A percentile compares a stretch with the other conserved stretches of the same genome.
These are phyloP conservation scores for Metaphire vulgaris DNA, from an alignment of 1,140 invertebrate genomes.

Conservation along the genomic window DNA sequence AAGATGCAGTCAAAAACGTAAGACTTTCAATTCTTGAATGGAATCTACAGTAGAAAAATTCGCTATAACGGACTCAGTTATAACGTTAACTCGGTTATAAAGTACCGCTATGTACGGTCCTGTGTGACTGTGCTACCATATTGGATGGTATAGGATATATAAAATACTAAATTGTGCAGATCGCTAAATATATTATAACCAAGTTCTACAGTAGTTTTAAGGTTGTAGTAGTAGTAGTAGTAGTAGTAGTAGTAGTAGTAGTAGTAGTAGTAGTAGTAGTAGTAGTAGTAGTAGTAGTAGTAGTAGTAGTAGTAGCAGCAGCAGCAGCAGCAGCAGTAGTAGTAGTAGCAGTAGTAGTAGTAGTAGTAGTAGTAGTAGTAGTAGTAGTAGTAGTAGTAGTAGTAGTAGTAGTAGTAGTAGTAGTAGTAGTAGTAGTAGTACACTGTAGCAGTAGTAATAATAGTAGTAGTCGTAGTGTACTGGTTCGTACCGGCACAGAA, in stretches of 20 bases:
- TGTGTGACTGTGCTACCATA: no score
- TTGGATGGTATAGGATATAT: no score
- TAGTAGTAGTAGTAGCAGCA: neutral
- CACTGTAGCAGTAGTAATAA: neutral
- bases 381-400: neutral
- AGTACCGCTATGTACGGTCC: no score
- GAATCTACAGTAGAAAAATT: no score
- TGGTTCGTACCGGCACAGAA: no score
- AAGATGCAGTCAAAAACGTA: no score
- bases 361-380: neutral
- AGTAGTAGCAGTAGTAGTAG: neutral
- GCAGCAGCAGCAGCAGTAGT: neutral
- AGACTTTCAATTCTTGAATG: no score
- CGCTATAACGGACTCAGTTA: no score
- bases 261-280: conserved; percentile 2
- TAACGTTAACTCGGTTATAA: no score
- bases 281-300: conserved; percentile 2
- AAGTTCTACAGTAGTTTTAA: no score
- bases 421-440: neutral
- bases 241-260: conserved; percentile 1
- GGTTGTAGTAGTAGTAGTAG: neutral
- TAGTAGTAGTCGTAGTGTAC: neutral
- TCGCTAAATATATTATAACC: no score
- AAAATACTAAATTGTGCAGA: no score
- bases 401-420: neutral